Base-by-base conservation (phyloP, 2,888 invertebrate genomes). In the Gandaritis pyraliata region DNA sequence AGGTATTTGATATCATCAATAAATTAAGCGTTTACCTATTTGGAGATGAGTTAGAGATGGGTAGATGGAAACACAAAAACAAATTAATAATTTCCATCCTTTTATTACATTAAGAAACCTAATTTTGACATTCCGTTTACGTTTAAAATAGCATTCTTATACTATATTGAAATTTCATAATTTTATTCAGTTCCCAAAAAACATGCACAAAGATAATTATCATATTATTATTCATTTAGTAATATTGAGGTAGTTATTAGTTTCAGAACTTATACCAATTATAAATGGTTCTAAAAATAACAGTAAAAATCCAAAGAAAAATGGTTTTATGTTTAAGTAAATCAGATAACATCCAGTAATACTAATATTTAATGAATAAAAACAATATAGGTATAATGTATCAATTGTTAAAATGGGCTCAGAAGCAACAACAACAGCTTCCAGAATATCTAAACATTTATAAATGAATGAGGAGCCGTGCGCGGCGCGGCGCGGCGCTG, bases 171-270 rank as follows among this genome's bases (percentile, higher is more conserved):
- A 85, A 80, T 87, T 85, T 85, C 78, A 77, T 83, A 81, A 75
- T 81, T 83, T 85, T 81, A 84, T 83, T 89, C 86, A 86, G 85
- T 90, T 88, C 84, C 90, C 88, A 88, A 91, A 33, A 90, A 90
- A 87, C 88, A 90, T 91, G 89, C 88, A 88, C 88, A 88, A 91
- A 89, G 89, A 90, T 90, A 91, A 89, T 89, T 87, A 90, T 90
- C 85, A 88, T 43, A 43, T 16, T 43, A 43, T 16, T 88, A 89
- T 88, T 86, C 87, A 90, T 90, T 92, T 90, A 92, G 88, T 88
- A 90, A 88, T 89, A 90, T 90, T 92, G 92, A 92, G 92, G 92
- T 92, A 92, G 91, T 92, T 91, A 89, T 88, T 88, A 89, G 91
- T 91, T 90, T 89, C 88, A 86, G 87, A 91, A 92, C 90, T 91